phyloP scores from a whole-genome alignment of 1,140 invertebrate species.

The Heterodera schachtii region DNA sequence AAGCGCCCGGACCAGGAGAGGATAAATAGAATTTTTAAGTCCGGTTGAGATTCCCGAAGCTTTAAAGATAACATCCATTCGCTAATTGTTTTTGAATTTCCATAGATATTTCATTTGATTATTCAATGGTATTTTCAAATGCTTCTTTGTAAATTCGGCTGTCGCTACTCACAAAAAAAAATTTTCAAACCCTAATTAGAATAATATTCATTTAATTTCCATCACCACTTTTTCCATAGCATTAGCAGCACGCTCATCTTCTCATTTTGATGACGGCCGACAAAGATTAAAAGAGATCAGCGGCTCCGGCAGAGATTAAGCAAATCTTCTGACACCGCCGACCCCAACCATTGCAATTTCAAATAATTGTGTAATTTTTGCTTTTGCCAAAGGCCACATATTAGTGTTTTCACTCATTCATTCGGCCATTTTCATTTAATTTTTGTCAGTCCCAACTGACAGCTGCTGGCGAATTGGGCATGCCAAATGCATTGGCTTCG shows the following conservation, averaged over 20 bases:
- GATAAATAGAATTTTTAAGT: too few species aligned
- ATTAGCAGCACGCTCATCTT: neutral
- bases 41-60: too few species aligned
- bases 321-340: neutral
- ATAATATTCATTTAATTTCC: too few species aligned
- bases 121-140: too few species aligned
- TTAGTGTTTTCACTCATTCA: neutral
- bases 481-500: neutral
- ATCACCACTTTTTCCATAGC: too few species aligned
- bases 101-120: too few species aligned
- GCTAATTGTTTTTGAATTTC: too few species aligned
- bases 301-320: neutral
- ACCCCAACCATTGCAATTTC: neutral
- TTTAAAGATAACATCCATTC: too few species aligned
- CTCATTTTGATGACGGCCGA: constrained; percentile 1
- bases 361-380: neutral
- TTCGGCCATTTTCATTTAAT: neutral
- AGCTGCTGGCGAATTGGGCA: neutral
- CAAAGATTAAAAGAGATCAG: neutral
- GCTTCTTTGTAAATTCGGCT: too few species aligned
- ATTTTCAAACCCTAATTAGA: too few species aligned
- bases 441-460: neutral
- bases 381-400: neutral
- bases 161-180: too few species aligned
- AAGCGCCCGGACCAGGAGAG: too few species aligned